Evolutionary conservation across 2,888 invertebrate species (phyloP).

Genomic region (Parnassius orleans): DNA sequence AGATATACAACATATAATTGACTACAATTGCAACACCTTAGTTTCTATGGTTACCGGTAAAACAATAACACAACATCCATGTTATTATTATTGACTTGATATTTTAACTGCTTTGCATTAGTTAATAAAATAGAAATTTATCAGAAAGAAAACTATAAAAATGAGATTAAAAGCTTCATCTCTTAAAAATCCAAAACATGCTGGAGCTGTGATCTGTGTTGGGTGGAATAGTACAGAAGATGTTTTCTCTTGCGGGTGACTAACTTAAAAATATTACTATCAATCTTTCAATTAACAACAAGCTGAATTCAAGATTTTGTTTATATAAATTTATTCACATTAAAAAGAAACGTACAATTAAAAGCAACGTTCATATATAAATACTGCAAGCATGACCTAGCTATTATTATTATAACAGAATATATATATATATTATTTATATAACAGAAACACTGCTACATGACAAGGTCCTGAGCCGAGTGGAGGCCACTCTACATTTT

Average conservation of each 20-base stretch:
- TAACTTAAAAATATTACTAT: not conserved
- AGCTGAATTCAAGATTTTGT: too few relatives aligned
- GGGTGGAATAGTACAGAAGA: constrained; percentile 97
- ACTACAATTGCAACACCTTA: not conserved
- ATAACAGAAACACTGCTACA: too few relatives aligned
- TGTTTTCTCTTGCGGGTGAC: constrained; percentile 92
- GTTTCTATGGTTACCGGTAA: constrained; percentile 20
- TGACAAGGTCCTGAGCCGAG: too few relatives aligned
- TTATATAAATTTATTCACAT: too few relatives aligned
- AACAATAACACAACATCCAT: not conserved
- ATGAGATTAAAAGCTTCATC: constrained; percentile 93
- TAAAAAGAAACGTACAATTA: too few relatives aligned
- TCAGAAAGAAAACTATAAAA: constrained; percentile 12
- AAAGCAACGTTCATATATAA: too few relatives aligned
- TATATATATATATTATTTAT: too few relatives aligned
- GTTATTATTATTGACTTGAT: not conserved
- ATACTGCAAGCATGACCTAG: too few relatives aligned
- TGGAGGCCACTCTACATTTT: too few relatives aligned
- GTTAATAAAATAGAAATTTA: not conserved
- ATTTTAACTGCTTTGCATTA: not conserved
- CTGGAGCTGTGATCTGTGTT: constrained; percentile 92
- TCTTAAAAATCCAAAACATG: constrained; percentile 87
- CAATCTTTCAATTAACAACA: too few relatives aligned
- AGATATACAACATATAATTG: too few relatives aligned
- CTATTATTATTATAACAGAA: too few relatives aligned